Base-by-base conservation (phyloP, 2,797 vertebrate genomes). In the Hydrolagus colliei region DNA sequence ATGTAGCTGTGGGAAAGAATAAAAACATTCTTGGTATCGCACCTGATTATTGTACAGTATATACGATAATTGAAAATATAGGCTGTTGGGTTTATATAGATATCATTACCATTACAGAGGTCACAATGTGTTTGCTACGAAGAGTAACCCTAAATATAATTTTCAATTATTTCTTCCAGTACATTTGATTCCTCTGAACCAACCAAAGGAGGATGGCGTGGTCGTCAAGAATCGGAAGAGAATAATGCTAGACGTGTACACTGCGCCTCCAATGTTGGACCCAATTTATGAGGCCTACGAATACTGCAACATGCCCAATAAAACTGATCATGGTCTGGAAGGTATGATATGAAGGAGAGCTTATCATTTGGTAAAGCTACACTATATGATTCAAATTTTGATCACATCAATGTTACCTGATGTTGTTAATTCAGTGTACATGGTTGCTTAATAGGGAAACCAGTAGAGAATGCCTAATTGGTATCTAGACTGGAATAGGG, bases 261-360 rank as follows among this genome's bases (percentile, higher is more conserved):
- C 95, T 0, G 94, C 96, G 86, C 92, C 95, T 16, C 93, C 95
- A 0, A 91, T 91, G 5, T 90, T 92, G 2, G 94, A 97, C 89
- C 97, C 97, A 0, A 20, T 98, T 63, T 92, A 94, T 2, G 98
- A 99, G 89, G 96, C 97, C 11, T 95, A 91, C 0, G 88, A 94
- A 85, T 99, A 99, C 91, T 99, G 98, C 92, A 99, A 99, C 86
- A 90, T 93, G 63, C 98, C 98, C 4, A 96, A 93, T 76, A 89
- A 91, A 88, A 94, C 93, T 0, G 96, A 98, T 76, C 96, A 91
- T 87, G 96, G 96, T 89, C 96, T 96, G 95, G 98, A 99, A 94
- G 98, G 98, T 99, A 90, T 93, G 92, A 65, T 52, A 16, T 1
- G 79, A 0, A 12, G 75, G 16, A 4, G n/a, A 32, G 9, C 41